phyloP scores from a whole-genome alignment of 37 sponge, comb jelly and placozoan species.

The Axinella damicornis region DNA sequence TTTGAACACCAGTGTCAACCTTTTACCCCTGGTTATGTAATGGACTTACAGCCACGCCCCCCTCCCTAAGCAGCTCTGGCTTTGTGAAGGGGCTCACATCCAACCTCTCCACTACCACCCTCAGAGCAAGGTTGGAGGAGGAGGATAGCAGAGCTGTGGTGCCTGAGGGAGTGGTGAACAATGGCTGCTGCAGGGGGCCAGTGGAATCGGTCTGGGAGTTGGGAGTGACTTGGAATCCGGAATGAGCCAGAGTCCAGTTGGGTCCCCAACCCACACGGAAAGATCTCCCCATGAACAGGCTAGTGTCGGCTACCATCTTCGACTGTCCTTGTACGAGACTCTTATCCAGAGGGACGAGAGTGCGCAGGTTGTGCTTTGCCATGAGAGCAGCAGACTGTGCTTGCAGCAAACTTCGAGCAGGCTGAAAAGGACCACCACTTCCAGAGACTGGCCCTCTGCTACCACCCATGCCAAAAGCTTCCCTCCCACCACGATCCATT shows the following conservation, averaged over 20 bases:
- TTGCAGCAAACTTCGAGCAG: neutral
- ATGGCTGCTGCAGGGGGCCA: neutral
- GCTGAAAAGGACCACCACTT: neutral
- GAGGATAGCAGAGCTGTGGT: too few relatives aligned
- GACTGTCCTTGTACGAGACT: neutral
- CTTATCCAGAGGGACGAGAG: constrained; percentile 16
- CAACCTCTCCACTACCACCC: constrained; percentile 25
- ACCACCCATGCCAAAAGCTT: too few relatives aligned
- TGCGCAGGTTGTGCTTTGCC: constrained; percentile 19
- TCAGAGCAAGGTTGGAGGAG: constrained; percentile 2
- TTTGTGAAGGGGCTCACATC: neutral
- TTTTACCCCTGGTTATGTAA: too few relatives aligned
- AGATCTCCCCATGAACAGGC: constrained; percentile 63
- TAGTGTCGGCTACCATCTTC: constrained; percentile 21
- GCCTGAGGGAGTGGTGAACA: too few relatives aligned
- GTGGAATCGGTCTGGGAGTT: too few relatives aligned
- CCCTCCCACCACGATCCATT: neutral
- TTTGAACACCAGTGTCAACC: too few relatives aligned
- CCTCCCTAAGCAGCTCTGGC: neutral
- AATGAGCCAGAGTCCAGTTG: constrained; percentile 84
- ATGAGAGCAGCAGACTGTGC: constrained; percentile 38
- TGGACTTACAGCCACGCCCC: neutral
- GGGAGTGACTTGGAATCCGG: constrained; percentile 36
- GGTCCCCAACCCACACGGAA: constrained; percentile 97
- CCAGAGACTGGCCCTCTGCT: too few relatives aligned